Conservation (phyloP, 2,888 invertebrate species). For the Sympetrum striolatum region DNA sequence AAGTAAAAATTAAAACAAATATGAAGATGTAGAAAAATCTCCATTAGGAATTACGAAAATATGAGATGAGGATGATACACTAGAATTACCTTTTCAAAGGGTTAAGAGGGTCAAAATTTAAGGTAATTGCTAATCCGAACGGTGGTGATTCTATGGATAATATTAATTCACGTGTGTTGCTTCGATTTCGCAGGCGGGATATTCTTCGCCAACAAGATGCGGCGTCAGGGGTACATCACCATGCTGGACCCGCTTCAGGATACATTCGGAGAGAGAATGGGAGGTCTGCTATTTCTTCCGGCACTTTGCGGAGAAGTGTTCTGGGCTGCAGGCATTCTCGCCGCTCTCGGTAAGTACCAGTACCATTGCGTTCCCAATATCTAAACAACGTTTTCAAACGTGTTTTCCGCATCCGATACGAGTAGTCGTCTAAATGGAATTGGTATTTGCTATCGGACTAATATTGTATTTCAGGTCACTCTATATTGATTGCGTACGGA, state of each 20-base stretch:
- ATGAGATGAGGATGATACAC: too few species aligned
- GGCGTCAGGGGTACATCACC: slow-evolving; percentile 96
- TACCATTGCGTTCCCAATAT: neutral
- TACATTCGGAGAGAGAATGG: slow-evolving; percentile 96
- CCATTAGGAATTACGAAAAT: too few species aligned
- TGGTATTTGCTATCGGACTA: too few species aligned
- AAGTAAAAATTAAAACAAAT: too few species aligned
- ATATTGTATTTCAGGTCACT: too few species aligned
- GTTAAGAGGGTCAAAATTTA: neutral
- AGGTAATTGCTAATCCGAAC: too few species aligned
- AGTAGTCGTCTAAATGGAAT: neutral
- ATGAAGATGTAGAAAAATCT: too few species aligned
- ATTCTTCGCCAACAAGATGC: slow-evolving; percentile 98
- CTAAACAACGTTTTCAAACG: neutral
- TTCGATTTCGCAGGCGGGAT: slow-evolving; percentile 76
- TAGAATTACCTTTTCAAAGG: neutral
- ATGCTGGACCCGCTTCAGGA: slow-evolving; percentile 99
- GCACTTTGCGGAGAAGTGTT: slow-evolving; percentile 98
- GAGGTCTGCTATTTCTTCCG: slow-evolving; percentile 93
- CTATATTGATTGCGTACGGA: too few species aligned
- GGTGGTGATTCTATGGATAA: too few species aligned
- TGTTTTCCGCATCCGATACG: neutral
- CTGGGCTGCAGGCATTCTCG: slow-evolving; percentile 98
- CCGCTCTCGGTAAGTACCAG: slow-evolving; percentile 78
- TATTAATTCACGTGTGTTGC: neutral